phyloP scores from a whole-genome alignment of 2,797 vertebrate species.

The Oophaga sylvatica region DNA sequence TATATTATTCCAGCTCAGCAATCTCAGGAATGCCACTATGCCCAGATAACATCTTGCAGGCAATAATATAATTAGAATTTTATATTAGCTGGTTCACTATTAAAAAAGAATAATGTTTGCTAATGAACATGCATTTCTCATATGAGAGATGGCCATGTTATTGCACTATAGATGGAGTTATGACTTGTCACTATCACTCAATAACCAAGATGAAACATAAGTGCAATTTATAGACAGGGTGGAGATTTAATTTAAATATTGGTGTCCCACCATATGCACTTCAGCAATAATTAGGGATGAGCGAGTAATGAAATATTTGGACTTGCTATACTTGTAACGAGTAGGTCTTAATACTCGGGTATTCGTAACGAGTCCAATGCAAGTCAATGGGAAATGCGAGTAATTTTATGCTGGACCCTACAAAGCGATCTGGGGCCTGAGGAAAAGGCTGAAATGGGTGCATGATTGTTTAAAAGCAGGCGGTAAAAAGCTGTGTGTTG shows the following conservation, averaged over 20 bases:
- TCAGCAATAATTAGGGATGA: background rate
- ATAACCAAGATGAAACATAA: background rate
- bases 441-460: too few species aligned
- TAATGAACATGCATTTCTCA: background rate
- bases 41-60: background rate
- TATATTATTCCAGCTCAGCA: background rate
- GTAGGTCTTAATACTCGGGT: too few species aligned
- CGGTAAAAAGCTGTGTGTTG: too few species aligned
- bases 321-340: too few species aligned
- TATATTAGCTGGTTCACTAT: background rate
- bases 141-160: background rate
- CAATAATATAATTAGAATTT: background rate
- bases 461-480: too few species aligned
- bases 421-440: too few species aligned
- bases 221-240: background rate
- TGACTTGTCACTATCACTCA: background rate
- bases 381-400: too few species aligned
- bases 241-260: background rate
- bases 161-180: background rate
- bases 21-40: conserved; percentile 36
- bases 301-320: too few species aligned
- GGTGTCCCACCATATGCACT: background rate
- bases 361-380: too few species aligned
- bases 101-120: background rate
- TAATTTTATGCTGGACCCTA: too few species aligned